Evolutionary conservation across 2,888 invertebrate genomes (phyloP).

Genomic region (Lymantria monacha): DNA sequence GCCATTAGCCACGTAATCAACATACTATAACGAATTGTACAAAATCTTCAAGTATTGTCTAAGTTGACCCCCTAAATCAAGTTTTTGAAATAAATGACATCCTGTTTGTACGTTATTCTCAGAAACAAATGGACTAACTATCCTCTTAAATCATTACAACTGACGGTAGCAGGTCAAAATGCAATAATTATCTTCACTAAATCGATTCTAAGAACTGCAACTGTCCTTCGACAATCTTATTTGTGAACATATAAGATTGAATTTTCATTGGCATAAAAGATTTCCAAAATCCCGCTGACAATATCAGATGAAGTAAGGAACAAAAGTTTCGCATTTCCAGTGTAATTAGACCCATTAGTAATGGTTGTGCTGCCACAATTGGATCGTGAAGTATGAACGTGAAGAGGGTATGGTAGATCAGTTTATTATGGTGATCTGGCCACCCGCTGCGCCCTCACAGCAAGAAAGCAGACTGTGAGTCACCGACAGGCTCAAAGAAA

Average conservation of each 20-base stretch:
- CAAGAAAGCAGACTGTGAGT: constrained; percentile 50
- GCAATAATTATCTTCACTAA: constrained; percentile 47
- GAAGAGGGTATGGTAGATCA: constrained; percentile 32
- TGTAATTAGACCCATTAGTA: constrained; percentile 35
- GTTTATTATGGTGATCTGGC: constrained; percentile 43
- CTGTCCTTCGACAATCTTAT: constrained; percentile 19
- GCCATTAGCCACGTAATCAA: no score
- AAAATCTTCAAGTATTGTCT: not conserved
- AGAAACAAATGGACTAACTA: constrained; percentile 25
- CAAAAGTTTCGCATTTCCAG: constrained; percentile 46
- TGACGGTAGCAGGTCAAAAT: constrained; percentile 50
- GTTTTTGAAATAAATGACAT: constrained; percentile 15
- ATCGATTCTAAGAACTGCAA: constrained; percentile 43
- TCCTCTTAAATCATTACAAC: constrained; percentile 32
- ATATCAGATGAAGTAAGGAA: constrained; percentile 51
- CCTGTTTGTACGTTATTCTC: constrained; percentile 18
- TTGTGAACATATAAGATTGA: constrained; percentile 20
- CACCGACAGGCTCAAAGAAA: constrained; percentile 50
- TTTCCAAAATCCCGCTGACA: constrained; percentile 40
- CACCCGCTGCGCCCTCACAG: constrained; percentile 63
- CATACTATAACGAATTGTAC: not conserved
- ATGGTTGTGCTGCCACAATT: constrained; percentile 23
- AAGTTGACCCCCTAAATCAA: not conserved
- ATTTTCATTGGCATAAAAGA: constrained; percentile 12
- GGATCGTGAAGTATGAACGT: constrained; percentile 8